Conservation (phyloP, 2,797 vertebrate species). For the Clarias platycephalus region DNA sequence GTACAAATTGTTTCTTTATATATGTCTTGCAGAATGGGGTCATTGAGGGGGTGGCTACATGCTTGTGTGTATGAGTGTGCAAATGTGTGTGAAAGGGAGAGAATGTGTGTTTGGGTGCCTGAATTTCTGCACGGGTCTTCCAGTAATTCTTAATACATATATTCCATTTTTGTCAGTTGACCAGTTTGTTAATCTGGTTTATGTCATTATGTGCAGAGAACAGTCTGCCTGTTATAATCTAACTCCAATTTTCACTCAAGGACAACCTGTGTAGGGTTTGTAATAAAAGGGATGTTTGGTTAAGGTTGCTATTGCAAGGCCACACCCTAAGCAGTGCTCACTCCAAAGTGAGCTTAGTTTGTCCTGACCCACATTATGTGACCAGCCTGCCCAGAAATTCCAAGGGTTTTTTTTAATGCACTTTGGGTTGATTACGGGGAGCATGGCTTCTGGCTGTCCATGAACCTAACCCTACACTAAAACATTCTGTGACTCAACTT, state of each 20-base stretch:
- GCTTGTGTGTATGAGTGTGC: slow-evolving; percentile 14
- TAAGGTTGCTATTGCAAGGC: slow-evolving; percentile 34
- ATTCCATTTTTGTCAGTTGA: slow-evolving; percentile 64
- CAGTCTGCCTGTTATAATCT: slow-evolving; percentile 31
- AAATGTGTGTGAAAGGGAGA: neutral
- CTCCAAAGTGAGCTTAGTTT: slow-evolving; percentile 31
- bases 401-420: slow-evolving; percentile 17
- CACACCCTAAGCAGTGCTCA: slow-evolving; percentile 29
- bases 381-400: slow-evolving; percentile 38
- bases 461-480: slow-evolving; percentile 32
- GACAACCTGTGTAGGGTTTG: slow-evolving; percentile 12
- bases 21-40: slow-evolving; percentile 63
- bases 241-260: slow-evolving; percentile 34
- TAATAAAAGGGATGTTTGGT: slow-evolving; percentile 45
- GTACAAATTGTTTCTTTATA: slow-evolving; percentile 60
- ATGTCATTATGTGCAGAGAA: slow-evolving; percentile 39
- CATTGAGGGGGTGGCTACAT: slow-evolving; percentile 20
- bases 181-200: slow-evolving; percentile 51
- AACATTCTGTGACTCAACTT: slow-evolving; percentile 20
- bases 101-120: slow-evolving; percentile 45
- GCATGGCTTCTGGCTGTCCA: slow-evolving; percentile 28
- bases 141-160: slow-evolving; percentile 71
- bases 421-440: slow-evolving; percentile 38
- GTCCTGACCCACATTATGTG: slow-evolving; percentile 10
- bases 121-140: slow-evolving; percentile 68